Conservation (phyloP, 2,113 vertebrate species). For the Zosterops japonicus region DNA sequence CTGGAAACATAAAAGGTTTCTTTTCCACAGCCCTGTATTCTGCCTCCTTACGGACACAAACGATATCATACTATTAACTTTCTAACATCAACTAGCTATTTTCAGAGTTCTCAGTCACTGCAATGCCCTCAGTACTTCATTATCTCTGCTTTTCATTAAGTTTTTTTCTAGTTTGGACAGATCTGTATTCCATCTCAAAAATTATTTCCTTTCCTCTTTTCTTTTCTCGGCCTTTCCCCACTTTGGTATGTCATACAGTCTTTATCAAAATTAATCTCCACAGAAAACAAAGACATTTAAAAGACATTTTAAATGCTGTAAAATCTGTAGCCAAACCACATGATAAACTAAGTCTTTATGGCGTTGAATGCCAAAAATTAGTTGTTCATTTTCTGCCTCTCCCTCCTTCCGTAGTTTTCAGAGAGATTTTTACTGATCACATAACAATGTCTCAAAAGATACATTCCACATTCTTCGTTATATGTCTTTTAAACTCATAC, state of each 20-base stretch:
- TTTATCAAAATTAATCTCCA: neutral
- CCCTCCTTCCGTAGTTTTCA: neutral
- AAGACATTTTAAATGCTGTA: neutral
- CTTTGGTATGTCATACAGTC: neutral
- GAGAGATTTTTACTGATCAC: neutral
- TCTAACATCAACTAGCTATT: neutral
- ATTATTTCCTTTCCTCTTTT: neutral
- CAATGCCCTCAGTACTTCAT: neutral
- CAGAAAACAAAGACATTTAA: neutral
- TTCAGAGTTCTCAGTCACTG: neutral
- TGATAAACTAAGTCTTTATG: neutral
- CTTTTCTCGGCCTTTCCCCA: neutral
- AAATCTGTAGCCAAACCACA: neutral
- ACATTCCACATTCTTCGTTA: neutral
- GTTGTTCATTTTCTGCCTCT: neutral
- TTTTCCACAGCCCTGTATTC: neutral
- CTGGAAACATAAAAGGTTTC: neutral
- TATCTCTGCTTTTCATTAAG: neutral
- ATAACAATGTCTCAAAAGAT: neutral
- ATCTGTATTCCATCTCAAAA: neutral
- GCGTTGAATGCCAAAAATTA: neutral
- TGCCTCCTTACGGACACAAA: neutral
- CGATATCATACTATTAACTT: neutral
- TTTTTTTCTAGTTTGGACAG: neutral
- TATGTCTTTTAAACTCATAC: neutral